Base-by-base conservation (phyloP, 2,113 vertebrate species). In the Leptobrachium leishanense region DNA sequence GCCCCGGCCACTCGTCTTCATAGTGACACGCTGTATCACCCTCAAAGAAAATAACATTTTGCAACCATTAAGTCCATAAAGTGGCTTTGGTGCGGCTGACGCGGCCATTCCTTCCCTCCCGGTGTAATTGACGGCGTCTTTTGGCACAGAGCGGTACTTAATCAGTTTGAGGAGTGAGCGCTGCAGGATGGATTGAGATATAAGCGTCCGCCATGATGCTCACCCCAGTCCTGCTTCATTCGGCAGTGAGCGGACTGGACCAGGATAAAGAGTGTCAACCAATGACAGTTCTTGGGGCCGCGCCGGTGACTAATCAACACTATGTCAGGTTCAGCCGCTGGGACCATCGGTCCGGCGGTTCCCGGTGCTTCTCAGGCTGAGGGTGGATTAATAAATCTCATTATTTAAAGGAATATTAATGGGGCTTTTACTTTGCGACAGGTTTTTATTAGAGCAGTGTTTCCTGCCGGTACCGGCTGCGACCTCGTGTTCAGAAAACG, bases 61-160 rank as follows among this genome's bases (percentile, higher is more conserved):
- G 83, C 77, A 85, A 85, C 83, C 82, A 85, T 82, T 68, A 83
- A 83, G 82, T 81, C 83, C 82, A 79, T 84, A 87, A 87, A 87
- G 83, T 82, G 80, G 75, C 41, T 83, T 67, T 82, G 46, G 76
- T n/a, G 11, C 83, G 82, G 78, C 67, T 75, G 81, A 81, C 63
- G 84, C 62, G 78, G 10, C 81, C 76, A 80, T 85, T 72, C 69
- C 70, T 82, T 85, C 79, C 44, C 85, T 82, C 82, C 55, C 84
- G 79, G 70, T 82, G 67, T 68, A 40, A 13, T 13, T 69, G 78
- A 71, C 76, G 72, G 71, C 50, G 57, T 81, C 84, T 79, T 88
- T 75, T 83, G 82, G 82, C 83, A 77, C 72, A 82, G 81, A 75
- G 82, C 76, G 66, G 79, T 84, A 68, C 62, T 53, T 87, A 87